These are phyloP conservation scores for Galagoides demidoff DNA, from an alignment of 2,797 vertebrate genomes.

Conservation along the genomic window DNA sequence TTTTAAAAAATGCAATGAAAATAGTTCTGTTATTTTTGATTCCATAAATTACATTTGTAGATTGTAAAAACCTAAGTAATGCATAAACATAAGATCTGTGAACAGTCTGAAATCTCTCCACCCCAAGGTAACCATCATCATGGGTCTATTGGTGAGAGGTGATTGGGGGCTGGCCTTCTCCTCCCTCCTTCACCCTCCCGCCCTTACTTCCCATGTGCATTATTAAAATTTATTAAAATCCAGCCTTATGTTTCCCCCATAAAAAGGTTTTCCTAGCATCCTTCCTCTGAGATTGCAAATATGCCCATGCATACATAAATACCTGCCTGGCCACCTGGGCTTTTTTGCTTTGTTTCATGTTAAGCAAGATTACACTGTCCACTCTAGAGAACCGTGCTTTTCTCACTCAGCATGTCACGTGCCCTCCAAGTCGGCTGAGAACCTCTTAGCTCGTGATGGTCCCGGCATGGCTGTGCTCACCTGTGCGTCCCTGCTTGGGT, in stretches of 20 bases:
- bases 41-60: neutral
- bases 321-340: fast-evolving
- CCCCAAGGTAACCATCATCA: too few species aligned
- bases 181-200: neutral
- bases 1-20: neutral
- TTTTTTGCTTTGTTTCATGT: neutral
- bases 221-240: neutral
- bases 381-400: neutral
- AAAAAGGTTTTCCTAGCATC: too few species aligned
- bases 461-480: fast-evolving
- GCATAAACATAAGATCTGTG: neutral
- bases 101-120: neutral
- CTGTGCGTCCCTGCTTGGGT: neutral
- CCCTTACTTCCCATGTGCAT: neutral
- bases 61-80: neutral
- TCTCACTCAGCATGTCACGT: neutral
- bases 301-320: fast-evolving
- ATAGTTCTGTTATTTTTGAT: neutral
- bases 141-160: neutral
- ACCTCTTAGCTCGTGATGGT: fast-evolving
- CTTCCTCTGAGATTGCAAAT: fast-evolving
- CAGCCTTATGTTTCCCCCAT: neutral
- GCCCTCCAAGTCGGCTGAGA: fast-evolving
- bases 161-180: neutral
- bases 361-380: neutral